A percentile compares a stretch with the other conserved stretches of the same genome.
phyloP scores from a whole-genome alignment of 1,140 invertebrate species.

The Drosophila ambigua region DNA sequence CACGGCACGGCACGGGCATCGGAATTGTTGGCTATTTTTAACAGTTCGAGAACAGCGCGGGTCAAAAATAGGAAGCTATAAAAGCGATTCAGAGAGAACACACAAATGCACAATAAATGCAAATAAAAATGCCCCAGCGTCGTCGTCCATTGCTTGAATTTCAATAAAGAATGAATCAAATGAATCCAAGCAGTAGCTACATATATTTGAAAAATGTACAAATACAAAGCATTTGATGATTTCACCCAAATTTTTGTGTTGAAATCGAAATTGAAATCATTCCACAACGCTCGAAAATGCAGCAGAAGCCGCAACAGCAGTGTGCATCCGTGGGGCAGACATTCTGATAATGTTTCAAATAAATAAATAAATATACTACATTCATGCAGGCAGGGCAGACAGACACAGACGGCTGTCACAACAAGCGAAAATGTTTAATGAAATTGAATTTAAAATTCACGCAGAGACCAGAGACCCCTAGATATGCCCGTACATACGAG shows the following conservation, averaged over 20 bases:
- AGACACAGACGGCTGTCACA: neutral
- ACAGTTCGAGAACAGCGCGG: constrained; percentile 41
- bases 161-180: constrained; percentile 38
- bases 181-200: neutral
- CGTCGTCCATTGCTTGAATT: constrained; percentile 62
- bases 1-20: too few species aligned
- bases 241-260: constrained; percentile 36
- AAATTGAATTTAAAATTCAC: constrained; percentile 39
- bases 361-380: too few species aligned
- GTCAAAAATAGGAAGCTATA: constrained; percentile 67
- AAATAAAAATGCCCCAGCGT: constrained; percentile 42
- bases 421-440: neutral
- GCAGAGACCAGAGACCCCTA: constrained; percentile 29
- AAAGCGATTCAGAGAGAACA: constrained; percentile 19
- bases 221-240: constrained; percentile 26
- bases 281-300: too few species aligned
- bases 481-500: constrained; percentile 13
- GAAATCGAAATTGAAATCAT: constrained; percentile 42
- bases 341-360: too few species aligned
- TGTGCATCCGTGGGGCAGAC: too few species aligned
- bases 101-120: constrained; percentile 69
- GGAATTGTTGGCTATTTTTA: constrained; percentile 33
- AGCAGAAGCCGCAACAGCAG: too few species aligned
- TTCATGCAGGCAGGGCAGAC: too few species aligned
- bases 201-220: constrained; percentile 32